Conservation (phyloP, 2,113 vertebrate genomes). For the Cyphotilapia sp. region DNA sequence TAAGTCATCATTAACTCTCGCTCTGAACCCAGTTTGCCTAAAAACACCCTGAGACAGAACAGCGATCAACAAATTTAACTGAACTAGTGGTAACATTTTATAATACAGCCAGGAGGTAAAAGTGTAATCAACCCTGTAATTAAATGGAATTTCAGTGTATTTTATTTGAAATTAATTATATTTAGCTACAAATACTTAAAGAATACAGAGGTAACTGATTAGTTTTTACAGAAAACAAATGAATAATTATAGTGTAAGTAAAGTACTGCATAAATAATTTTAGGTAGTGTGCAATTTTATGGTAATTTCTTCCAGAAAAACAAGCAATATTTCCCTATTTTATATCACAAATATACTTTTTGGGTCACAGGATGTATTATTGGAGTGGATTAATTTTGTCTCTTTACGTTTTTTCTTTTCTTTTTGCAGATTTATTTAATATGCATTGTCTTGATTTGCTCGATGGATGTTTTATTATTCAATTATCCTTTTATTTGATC, state of each 20-base stretch:
- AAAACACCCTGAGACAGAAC: not conserved
- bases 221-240: not conserved
- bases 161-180: not conserved
- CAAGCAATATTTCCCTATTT: not conserved
- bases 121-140: not conserved
- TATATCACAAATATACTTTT: not conserved
- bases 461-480: not conserved
- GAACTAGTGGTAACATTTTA: not conserved
- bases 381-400: rapidly evolving
- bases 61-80: not conserved
- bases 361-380: not conserved
- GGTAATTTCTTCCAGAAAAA: not conserved
- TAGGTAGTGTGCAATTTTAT: not conserved
- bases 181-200: not conserved
- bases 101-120: not conserved
- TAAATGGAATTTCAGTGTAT: rapidly evolving
- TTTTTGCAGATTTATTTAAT: not conserved
- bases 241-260: not conserved
- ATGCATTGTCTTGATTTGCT: not conserved
- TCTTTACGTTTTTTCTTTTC: rapidly evolving
- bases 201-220: not conserved
- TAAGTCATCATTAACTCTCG: not conserved
- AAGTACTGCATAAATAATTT: not conserved
- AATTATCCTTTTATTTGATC: not conserved
- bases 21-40: not conserved